phyloP scores from a whole-genome alignment of 2,797 vertebrate genomes.

The Cuniculus paca region DNA sequence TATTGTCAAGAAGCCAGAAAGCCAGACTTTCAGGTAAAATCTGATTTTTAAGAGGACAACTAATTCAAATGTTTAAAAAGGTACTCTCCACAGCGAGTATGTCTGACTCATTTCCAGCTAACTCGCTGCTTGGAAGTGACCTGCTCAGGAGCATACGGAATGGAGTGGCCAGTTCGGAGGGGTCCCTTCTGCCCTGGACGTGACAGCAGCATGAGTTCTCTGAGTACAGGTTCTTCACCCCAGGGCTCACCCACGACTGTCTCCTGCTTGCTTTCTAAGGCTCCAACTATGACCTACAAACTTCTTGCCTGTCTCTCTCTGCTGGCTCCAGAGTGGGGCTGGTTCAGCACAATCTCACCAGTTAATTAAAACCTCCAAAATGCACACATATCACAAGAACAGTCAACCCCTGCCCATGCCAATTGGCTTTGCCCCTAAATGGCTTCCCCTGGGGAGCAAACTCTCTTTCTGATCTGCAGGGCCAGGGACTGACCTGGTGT shows the following conservation, averaged over 20 bases:
- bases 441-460: neutral
- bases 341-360: neutral
- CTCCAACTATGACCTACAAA: neutral
- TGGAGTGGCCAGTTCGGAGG: neutral
- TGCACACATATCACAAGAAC: neutral
- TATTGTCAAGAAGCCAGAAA: conserved; percentile 53
- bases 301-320: neutral
- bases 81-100: neutral
- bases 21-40: conserved; percentile 2
- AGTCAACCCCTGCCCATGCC: neutral
- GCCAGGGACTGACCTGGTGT: neutral
- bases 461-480: conserved; percentile 33
- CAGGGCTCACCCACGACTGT: neutral
- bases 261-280: neutral
- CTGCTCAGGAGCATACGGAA: neutral
- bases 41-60: neutral
- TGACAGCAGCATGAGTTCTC: neutral
- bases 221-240: neutral
- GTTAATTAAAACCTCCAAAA: conserved; percentile 44
- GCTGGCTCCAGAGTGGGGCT: neutral
- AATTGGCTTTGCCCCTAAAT: neutral
- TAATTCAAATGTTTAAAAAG: neutral
- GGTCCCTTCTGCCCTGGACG: neutral
- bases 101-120: neutral
- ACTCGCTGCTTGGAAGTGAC: neutral